Percentiles rank a stretch among this genome's conserved stretches.
These are phyloP conservation scores for Elgaria multicarinata DNA, from an alignment of 2,113 vertebrate species.

Conservation along the genomic window DNA sequence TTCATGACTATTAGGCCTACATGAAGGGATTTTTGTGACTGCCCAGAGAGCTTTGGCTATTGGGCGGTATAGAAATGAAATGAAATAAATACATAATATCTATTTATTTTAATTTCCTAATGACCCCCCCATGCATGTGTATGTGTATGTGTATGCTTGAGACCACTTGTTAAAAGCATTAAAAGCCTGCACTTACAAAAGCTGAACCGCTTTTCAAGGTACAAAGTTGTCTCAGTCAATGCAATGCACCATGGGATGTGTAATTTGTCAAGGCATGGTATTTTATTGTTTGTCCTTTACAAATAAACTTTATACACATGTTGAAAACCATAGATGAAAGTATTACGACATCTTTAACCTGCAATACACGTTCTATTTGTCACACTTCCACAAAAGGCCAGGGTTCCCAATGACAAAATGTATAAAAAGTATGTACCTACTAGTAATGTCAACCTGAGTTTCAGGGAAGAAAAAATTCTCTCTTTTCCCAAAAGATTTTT, in stretches of 20 bases:
- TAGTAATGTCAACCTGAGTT: constrained; percentile 17
- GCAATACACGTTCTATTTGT: not conserved
- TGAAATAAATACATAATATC: too few relatives aligned
- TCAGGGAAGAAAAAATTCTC: not conserved
- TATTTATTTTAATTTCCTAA: not conserved
- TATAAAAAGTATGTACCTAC: constrained; percentile 15
- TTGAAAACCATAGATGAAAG: constrained; percentile 27
- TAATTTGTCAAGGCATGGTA: not conserved
- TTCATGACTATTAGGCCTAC: constrained; percentile 4
- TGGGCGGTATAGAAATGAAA: too few relatives aligned
- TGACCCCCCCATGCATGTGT: not conserved
- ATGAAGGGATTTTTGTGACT: not conserved
- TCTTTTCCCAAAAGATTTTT: constrained; percentile 26
- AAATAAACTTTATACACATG: not conserved
- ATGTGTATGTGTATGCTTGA: not conserved
- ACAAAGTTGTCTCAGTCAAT: not conserved
- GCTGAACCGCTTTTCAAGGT: constrained; percentile 7
- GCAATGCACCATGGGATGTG: not conserved
- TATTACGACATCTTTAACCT: not conserved
- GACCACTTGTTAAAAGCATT: constrained; percentile 32
- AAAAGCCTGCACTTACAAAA: constrained; percentile 49
- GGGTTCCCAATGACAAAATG: constrained; percentile 30
- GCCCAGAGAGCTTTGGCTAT: too few relatives aligned
- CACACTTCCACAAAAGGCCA: constrained; percentile 9
- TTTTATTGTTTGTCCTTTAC: not conserved